A percentile compares a stretch with the other conserved stretches of the same genome.
These are phyloP conservation scores for Montipora capitata DNA, from an alignment of 92 coral and sea anemone species.

Conservation along the genomic window DNA sequence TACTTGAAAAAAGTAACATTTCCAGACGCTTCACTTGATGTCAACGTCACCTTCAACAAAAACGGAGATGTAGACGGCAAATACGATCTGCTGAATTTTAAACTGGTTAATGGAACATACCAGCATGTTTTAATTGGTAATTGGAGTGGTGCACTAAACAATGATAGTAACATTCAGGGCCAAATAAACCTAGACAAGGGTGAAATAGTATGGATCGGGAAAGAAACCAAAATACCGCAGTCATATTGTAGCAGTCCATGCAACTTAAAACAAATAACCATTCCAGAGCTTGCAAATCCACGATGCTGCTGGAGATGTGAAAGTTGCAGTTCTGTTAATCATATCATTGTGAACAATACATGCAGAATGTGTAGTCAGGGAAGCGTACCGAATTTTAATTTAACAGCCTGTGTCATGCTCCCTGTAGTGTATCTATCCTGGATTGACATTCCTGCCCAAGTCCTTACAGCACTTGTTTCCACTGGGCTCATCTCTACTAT, in stretches of 20 bases:
- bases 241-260: slow-evolving; percentile 85
- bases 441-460: slow-evolving; percentile 43
- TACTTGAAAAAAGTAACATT: slow-evolving; percentile 88
- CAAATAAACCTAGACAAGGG: slow-evolving; percentile 40
- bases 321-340: slow-evolving; percentile 56
- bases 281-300: slow-evolving; percentile 71
- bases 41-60: slow-evolving; percentile 79
- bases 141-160: slow-evolving; percentile 76
- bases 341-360: slow-evolving; percentile 83
- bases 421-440: slow-evolving; percentile 77
- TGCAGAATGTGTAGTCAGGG: slow-evolving; percentile 85
- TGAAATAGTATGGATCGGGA: slow-evolving; percentile 77
- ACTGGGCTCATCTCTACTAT: slow-evolving; percentile 26
- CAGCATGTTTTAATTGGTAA: slow-evolving; percentile 81
- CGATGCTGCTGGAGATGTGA: slow-evolving; percentile 93
- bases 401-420: slow-evolving; percentile 69
- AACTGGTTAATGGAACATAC: slow-evolving; percentile 45
- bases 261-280: slow-evolving; percentile 57
- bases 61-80: slow-evolving; percentile 91
- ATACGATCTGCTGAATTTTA: slow-evolving; percentile 89
- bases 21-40: slow-evolving; percentile 78
- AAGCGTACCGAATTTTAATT: slow-evolving; percentile 76
- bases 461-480: slow-evolving; percentile 25
- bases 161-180: slow-evolving; percentile 52
- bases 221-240: slow-evolving; percentile 49